Evolutionary conservation across 2,888 invertebrate genomes (phyloP).

Genomic region (Piscicola geometra): DNA sequence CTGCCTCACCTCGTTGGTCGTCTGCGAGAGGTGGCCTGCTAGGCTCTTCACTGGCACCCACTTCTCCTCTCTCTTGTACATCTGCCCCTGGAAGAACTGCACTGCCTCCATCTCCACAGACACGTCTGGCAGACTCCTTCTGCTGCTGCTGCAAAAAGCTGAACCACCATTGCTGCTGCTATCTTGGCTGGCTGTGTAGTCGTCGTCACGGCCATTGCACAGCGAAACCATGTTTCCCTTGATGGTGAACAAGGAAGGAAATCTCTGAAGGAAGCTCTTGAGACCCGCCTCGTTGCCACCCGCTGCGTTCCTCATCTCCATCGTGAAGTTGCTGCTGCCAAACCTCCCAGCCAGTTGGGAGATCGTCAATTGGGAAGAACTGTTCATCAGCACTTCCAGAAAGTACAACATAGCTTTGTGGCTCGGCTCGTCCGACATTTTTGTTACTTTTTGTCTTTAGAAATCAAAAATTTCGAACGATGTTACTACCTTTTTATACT

Average conservation of each 20-base stretch:
- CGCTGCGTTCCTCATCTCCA: slow-evolving; percentile 74
- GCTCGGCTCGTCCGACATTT: slow-evolving; percentile 52
- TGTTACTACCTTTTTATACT: not conserved
- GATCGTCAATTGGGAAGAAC: slow-evolving; percentile 81
- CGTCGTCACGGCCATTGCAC: slow-evolving; percentile 41
- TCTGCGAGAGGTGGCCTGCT: slow-evolving; percentile 90
- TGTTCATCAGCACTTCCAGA: slow-evolving; percentile 91
- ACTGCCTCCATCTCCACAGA: slow-evolving; percentile 81
- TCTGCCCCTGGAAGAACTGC: slow-evolving; percentile 90
- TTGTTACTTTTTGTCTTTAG: not conserved
- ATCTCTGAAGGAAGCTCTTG: slow-evolving; percentile 90
- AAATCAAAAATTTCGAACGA: not conserved
- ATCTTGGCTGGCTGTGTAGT: slow-evolving; percentile 34
- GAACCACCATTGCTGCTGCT: too few species aligned
- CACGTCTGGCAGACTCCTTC: slow-evolving; percentile 48
- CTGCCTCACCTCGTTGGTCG: slow-evolving; percentile 60
- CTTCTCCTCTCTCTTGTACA: slow-evolving; percentile 86
- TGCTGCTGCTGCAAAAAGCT: slow-evolving; percentile 17
- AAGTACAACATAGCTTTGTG: slow-evolving; percentile 77
- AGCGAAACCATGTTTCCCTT: slow-evolving; percentile 61
- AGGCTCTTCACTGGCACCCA: slow-evolving; percentile 95
- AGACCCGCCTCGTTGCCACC: slow-evolving; percentile 88
- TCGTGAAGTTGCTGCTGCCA: slow-evolving; percentile 96
- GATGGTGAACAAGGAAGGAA: slow-evolving; percentile 90
- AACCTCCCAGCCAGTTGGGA: slow-evolving; percentile 98